Percentiles rank a stretch among this genome's conserved stretches.
Conservation (phyloP, 2,888 invertebrate species). For the Amphipyra tragopoginis region DNA sequence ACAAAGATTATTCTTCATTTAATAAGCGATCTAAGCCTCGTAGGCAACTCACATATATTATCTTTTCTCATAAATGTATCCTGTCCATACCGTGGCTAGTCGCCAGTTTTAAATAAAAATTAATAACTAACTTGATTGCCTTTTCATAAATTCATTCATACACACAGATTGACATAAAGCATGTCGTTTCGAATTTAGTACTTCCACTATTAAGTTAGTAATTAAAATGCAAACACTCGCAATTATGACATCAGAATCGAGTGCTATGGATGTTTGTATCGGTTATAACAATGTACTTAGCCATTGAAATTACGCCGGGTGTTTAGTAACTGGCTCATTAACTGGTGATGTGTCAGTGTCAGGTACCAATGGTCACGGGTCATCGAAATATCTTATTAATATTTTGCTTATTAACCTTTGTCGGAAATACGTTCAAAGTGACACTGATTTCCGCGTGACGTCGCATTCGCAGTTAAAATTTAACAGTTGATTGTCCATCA, state of each 20-base stretch:
- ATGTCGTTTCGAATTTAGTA: slow-evolving; percentile 30
- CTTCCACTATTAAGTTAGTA: slow-evolving; percentile 52
- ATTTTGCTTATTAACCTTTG: slow-evolving; percentile 38
- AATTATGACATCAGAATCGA: slow-evolving; percentile 73
- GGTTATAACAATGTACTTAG: slow-evolving; percentile 71
- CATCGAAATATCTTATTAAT: slow-evolving; percentile 44
- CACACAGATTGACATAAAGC: slow-evolving; percentile 25
- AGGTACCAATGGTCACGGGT: slow-evolving; percentile 42
- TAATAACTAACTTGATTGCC: too few species aligned
- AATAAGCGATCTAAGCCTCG: too few species aligned
- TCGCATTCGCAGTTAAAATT: background rate
- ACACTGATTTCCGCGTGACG: background rate
- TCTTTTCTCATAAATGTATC: too few species aligned
- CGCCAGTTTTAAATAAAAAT: too few species aligned
- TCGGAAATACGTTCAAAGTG: slow-evolving; percentile 7
- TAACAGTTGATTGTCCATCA: slow-evolving; percentile 6
- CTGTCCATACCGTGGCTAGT: too few species aligned
- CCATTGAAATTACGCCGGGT: slow-evolving; percentile 71
- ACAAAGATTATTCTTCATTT: too few species aligned
- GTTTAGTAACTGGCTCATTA: slow-evolving; percentile 78
- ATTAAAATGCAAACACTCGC: slow-evolving; percentile 71
- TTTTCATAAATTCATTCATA: slow-evolving; percentile 2
- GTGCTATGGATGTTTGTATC: slow-evolving; percentile 64
- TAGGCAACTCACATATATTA: too few species aligned
- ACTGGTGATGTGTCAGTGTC: slow-evolving; percentile 61